These are phyloP conservation scores for Eurystomus glaucurus DNA, from an alignment of 2,797 vertebrate genomes.

Conservation along the genomic window DNA sequence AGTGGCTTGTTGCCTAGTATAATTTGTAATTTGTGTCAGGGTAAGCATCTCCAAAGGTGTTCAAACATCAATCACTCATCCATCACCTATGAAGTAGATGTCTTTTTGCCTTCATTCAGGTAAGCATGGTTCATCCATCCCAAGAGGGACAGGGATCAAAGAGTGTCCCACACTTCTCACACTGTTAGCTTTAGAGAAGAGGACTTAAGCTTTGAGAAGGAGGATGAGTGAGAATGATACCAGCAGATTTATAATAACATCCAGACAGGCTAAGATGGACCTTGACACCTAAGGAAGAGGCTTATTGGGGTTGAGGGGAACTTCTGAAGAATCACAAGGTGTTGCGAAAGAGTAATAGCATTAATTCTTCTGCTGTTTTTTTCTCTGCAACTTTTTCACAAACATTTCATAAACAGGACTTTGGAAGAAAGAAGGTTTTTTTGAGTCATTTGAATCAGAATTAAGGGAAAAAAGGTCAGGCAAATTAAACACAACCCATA, in stretches of 20 bases:
- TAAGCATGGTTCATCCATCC: fast-evolving
- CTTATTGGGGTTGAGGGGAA: not conserved
- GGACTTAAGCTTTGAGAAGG: not conserved
- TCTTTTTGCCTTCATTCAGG: not conserved
- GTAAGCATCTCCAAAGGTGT: not conserved
- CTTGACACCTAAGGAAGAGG: not conserved
- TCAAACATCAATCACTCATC: not conserved
- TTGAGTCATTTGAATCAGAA: not conserved
- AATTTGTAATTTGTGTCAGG: not conserved
- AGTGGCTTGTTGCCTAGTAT: not conserved
- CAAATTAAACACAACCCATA: not conserved
- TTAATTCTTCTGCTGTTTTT: not conserved
- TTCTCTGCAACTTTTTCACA: not conserved
- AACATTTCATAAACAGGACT: not conserved
- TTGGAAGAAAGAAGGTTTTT: not conserved
- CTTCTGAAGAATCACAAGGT: not conserved
- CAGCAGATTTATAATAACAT: not conserved
- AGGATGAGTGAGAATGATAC: not conserved
- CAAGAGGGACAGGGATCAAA: not conserved
- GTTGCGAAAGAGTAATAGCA: not conserved
- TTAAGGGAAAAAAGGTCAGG: not conserved
- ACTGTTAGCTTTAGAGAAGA: not conserved
- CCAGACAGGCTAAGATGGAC: not conserved
- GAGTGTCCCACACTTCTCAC: not conserved
- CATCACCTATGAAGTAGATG: not conserved